Evolutionary conservation across 2,888 invertebrate species (phyloP).

Genomic region (Stegana nigrithorax): DNA sequence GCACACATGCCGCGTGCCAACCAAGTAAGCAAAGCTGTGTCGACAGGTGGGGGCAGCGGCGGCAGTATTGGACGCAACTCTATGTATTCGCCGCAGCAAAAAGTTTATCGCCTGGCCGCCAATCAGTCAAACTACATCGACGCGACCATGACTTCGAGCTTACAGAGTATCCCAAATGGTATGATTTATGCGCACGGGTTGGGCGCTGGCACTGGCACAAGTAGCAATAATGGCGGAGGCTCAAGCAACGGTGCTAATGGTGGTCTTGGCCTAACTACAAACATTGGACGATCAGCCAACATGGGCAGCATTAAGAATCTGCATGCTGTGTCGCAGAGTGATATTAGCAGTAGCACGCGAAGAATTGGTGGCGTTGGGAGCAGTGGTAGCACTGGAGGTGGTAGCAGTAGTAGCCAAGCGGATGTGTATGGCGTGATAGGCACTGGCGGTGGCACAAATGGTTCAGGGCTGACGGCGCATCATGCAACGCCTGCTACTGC

Average conservation of each 20-base stretch:
- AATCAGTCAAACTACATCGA: slow-evolving; percentile 68
- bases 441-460: slow-evolving; percentile 46
- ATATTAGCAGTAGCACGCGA: slow-evolving; percentile 57
- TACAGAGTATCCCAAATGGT: slow-evolving; percentile 69
- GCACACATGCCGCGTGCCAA: slow-evolving; percentile 63
- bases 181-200: slow-evolving; percentile 61
- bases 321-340: slow-evolving; percentile 66
- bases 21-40: slow-evolving; percentile 50
- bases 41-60: slow-evolving; percentile 37
- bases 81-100: slow-evolving; percentile 66
- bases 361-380: slow-evolving; percentile 48
- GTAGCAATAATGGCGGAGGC: slow-evolving; percentile 39
- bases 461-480: slow-evolving; percentile 56
- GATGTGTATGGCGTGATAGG: slow-evolving; percentile 51
- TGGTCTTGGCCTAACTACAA: slow-evolving; percentile 20
- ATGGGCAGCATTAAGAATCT: slow-evolving; percentile 64
- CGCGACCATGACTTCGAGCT: slow-evolving; percentile 67
- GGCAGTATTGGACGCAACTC: slow-evolving; percentile 52
- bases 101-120: slow-evolving; percentile 65
- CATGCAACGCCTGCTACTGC: slow-evolving; percentile 64
- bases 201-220: slow-evolving; percentile 42
- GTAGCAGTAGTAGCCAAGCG: slow-evolving; percentile 33
- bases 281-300: slow-evolving; percentile 38
- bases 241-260: slow-evolving; percentile 39
- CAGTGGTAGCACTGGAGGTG: too few relatives aligned